Evolutionary conservation across 2,113 vertebrate genomes (phyloP), one percentile per base, ranked within the genome.

Genomic region (Hippocampus mohnikei): DNA sequence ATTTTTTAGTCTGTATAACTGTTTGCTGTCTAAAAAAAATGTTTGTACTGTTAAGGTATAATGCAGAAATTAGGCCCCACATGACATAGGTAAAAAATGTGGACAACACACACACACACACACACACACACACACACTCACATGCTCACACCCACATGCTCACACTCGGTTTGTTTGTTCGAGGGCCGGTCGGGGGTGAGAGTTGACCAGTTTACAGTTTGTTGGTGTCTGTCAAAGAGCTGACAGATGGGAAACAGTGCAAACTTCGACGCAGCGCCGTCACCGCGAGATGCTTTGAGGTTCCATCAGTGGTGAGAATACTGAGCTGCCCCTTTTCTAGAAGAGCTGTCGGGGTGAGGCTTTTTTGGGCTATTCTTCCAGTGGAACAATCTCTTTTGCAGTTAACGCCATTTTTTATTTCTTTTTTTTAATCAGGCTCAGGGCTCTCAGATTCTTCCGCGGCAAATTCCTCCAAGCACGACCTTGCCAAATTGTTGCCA

Each of bases 161-260:
- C 52, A 27, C 70, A 56, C 78, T 21, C 16, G 58, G 73, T 73
- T 78, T 71, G 81, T 84, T 86, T 81, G 74, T 67, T 67, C 68
- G 70, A 73, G 75, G 79, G 61, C 60, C 23, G 56, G 69, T 50
- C 67, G 63, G 1, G 10, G 42, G 74, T 81, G 56, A 9, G 72
- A 84, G 79, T 76, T 72, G 79, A 84, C 74, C 87, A 84, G 87
- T 87, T 89, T 87, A 90, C 84, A 87, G 81, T 87, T 89, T 90
- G 88, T 81, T 83, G 86, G 87, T 89, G 86, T 88, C 86, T 85
- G 81, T 91, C 90, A 89, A 90, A 67, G 78, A 85, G 85, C 86
- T 87, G 88, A 90, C 87, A 88, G 85, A 88, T 87, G 88, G 80
- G 50, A 59, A 69, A 68, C 70, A 72, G 44, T 0, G 50, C 69